phyloP scores from a whole-genome alignment of 2,888 invertebrate species.

The Leptopterna dolabrata region DNA sequence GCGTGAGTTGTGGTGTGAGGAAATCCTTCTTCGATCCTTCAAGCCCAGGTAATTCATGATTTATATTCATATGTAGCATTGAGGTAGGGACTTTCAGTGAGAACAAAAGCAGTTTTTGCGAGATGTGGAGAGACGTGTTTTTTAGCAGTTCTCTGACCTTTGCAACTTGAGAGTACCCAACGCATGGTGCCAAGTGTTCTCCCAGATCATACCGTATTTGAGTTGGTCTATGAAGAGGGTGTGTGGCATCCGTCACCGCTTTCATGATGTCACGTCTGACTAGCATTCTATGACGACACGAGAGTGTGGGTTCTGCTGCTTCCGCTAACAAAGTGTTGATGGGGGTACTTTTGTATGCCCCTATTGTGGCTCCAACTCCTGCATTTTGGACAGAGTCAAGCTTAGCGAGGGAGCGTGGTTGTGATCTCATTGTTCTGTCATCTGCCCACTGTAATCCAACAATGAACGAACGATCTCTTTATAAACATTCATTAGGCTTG shows the following conservation, averaged over 20 bases:
- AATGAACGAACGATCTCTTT: not conserved
- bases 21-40: too few species aligned
- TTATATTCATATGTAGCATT: too few species aligned
- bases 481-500: not conserved
- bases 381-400: not conserved
- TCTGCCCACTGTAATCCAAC: not conserved
- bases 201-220: not conserved
- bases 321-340: not conserved
- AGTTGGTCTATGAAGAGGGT: not conserved
- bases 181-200: not conserved
- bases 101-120: not conserved
- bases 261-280: not conserved
- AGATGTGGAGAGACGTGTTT: not conserved
- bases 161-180: not conserved
- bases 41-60: too few species aligned
- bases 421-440: not conserved
- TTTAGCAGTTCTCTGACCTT: not conserved
- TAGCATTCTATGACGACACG: not conserved
- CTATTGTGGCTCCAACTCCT: not conserved
- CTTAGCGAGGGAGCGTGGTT: not conserved
- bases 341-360: not conserved
- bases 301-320: not conserved
- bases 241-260: not conserved
- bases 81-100: not conserved
- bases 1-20: too few species aligned